These are phyloP conservation scores for Apistogramma diplotaenia DNA, from an alignment of 2,113 vertebrate species.

Conservation along the genomic window DNA sequence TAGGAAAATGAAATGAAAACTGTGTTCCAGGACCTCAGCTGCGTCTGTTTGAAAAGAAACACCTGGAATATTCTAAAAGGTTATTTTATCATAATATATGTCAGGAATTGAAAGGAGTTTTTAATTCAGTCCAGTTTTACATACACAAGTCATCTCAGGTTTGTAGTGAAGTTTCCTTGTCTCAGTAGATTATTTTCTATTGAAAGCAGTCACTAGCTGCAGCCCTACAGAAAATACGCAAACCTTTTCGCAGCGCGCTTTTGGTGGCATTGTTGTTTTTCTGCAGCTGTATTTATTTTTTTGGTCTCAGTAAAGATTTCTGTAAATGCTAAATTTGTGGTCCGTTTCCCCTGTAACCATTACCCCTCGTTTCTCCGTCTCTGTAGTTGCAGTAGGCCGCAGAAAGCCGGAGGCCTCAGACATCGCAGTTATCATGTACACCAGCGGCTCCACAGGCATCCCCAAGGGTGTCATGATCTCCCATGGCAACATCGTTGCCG, in stretches of 20 bases:
- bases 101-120: neutral
- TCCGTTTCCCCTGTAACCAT: slow-evolving; percentile 4
- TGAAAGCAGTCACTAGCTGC: neutral
- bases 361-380: neutral
- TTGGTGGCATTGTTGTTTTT: neutral
- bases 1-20: neutral
- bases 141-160: neutral
- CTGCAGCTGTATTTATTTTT: neutral
- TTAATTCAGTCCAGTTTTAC: neutral
- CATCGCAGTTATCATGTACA: slow-evolving; percentile 98
- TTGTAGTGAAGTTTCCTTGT: neutral
- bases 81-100: neutral
- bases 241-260: neutral
- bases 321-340: neutral
- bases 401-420: slow-evolving; percentile 82
- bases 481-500: slow-evolving; percentile 93
- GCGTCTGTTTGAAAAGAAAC: neutral
- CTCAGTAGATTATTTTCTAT: neutral
- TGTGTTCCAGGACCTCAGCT: neutral
- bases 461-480: slow-evolving; percentile 99
- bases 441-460: slow-evolving; percentile 95
- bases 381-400: slow-evolving; percentile 73
- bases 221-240: neutral
- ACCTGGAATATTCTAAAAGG: neutral
- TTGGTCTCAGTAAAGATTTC: no score